Evolutionary conservation across 1,140 invertebrate genomes (phyloP).

Genomic region (Medauroidea extradentata): DNA sequence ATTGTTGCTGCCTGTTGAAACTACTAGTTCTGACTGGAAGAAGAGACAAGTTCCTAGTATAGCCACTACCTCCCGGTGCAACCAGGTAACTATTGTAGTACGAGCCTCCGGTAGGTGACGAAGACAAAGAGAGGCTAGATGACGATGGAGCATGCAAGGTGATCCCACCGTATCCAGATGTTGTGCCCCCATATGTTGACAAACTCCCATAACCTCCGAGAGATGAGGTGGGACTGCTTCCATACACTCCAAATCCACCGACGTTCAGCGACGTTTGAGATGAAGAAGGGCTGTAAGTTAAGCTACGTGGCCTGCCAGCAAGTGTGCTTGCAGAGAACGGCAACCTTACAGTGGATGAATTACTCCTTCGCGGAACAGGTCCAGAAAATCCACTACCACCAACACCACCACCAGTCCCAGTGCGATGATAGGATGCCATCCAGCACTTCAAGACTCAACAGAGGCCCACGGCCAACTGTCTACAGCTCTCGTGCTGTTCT

Average conservation of each 20-base stretch:
- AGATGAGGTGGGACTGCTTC: no score
- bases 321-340: no score
- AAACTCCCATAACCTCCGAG: neutral
- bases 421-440: no score
- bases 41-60: neutral
- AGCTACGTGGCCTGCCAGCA: no score
- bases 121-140: conserved; percentile 42
- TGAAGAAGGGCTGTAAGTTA: neutral
- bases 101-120: conserved; percentile 12
- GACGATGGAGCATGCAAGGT: conserved; percentile 46
- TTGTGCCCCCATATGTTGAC: conserved; percentile 56
- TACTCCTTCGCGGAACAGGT: no score
- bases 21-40: conserved; percentile 7
- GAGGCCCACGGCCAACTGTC: no score
- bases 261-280: neutral
- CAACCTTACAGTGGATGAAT: no score
- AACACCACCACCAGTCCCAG: no score
- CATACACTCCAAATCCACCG: neutral
- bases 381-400: no score
- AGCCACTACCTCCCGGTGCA: neutral
- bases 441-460: no score
- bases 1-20: conserved; percentile 1
- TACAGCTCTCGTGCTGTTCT: no score
- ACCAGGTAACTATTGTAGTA: conserved; percentile 1
- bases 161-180: conserved; percentile 57